Evolutionary conservation across 92 coral and sea anemone genomes (phyloP).

Genomic region (Phenganax marumi): DNA sequence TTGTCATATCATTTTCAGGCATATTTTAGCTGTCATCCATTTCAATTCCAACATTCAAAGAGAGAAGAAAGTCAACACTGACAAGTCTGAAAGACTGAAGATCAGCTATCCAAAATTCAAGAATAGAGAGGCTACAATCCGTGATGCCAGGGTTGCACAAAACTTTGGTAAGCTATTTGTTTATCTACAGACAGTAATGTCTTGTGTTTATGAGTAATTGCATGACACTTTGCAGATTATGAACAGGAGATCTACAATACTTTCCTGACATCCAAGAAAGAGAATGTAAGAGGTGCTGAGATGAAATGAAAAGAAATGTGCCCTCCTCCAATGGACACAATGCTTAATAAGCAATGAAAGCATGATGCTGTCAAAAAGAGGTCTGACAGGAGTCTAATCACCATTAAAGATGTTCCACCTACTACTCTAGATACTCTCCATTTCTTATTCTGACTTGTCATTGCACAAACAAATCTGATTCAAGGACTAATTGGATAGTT

Average conservation of each 20-base stretch:
- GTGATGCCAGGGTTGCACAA: neutral
- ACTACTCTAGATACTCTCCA: slow-evolving; percentile 42
- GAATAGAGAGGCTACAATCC: neutral
- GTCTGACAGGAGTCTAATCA: slow-evolving; percentile 41
- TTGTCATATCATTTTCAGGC: no score
- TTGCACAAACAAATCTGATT: neutral
- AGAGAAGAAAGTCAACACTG: no score
- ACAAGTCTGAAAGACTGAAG: no score
- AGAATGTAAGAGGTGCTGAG: slow-evolving; percentile 27
- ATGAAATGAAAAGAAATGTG: slow-evolving; percentile 45
- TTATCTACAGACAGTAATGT: no score
- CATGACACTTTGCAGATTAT: neutral
- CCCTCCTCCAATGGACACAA: slow-evolving; percentile 54
- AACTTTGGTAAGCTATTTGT: slow-evolving; percentile 9
- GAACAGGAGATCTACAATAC: slow-evolving; percentile 41
- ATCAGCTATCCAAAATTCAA: neutral
- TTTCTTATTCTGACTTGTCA: no score
- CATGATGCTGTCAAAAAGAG: slow-evolving; percentile 38
- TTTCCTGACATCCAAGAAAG: slow-evolving; percentile 29
- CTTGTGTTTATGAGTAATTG: no score
- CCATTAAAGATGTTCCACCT: slow-evolving; percentile 53
- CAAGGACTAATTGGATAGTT: neutral
- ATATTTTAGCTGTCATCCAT: no score
- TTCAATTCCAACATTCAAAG: no score
- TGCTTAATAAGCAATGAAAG: slow-evolving; percentile 50